Conservation (phyloP, 2,797 vertebrate genomes). For the Pogoniulus pusillus region DNA sequence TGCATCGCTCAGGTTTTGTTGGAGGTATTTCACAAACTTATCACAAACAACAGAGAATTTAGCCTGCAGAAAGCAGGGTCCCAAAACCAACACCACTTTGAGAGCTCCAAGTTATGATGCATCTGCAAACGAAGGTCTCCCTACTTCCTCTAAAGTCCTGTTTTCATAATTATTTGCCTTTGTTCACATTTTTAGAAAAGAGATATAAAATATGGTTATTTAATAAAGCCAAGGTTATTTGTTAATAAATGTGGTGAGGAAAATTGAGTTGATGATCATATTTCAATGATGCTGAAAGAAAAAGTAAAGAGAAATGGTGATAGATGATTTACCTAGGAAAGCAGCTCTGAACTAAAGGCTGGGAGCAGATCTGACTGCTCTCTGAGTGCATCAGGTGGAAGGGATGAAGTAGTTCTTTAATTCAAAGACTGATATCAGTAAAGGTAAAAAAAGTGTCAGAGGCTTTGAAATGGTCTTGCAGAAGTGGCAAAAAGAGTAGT, state of each 20-base stretch:
- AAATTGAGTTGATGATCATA: neutral
- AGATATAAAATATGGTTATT: neutral
- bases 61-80: neutral
- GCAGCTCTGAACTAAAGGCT: neutral
- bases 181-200: neutral
- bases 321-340: neutral
- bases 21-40: neutral
- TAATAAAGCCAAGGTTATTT: neutral
- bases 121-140: neutral
- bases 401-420: neutral
- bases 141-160: neutral
- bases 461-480: neutral
- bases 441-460: neutral
- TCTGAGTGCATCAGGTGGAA: neutral
- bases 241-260: neutral
- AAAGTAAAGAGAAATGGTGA: neutral
- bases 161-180: neutral
- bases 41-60: neutral
- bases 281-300: neutral
- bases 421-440: neutral
- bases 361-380: neutral
- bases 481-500: fast-evolving
- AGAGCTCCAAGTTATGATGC: neutral
- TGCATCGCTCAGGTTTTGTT: neutral
- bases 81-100: neutral